These are phyloP conservation scores for Microtus richardsoni DNA, from an alignment of 2,113 vertebrate genomes.

Conservation along the genomic window DNA sequence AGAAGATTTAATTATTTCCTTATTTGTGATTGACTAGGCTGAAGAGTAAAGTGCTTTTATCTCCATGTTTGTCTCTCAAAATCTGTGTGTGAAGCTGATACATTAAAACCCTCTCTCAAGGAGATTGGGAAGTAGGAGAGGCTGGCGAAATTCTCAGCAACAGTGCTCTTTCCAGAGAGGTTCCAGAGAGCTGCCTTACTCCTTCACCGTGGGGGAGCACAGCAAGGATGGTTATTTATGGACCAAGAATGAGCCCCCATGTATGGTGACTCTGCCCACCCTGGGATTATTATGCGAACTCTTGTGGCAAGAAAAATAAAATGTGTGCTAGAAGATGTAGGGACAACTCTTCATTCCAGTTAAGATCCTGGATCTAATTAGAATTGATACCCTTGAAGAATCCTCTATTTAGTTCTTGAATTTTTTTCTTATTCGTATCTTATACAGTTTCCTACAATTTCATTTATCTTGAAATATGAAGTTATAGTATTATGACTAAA, in stretches of 20 bases:
- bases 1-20: neutral
- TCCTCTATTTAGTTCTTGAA: neutral
- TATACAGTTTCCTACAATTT: neutral
- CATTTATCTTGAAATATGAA: neutral
- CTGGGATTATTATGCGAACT: neutral
- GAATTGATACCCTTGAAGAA: neutral
- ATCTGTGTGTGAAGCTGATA: neutral
- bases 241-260: no score
- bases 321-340: neutral
- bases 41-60: neutral
- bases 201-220: fast-evolving
- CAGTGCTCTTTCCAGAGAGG: neutral
- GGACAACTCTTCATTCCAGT: neutral
- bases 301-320: neutral
- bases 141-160: neutral
- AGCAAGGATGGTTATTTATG: neutral
- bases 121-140: neutral
- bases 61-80: neutral
- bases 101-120: neutral
- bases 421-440: neutral
- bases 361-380: neutral
- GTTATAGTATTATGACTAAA: neutral
- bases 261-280: neutral
- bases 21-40: neutral
- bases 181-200: neutral